Evolutionary conservation across 2,113 vertebrate species (phyloP), one percentile per base, ranked within the genome.

Genomic region (Rhinoderma darwinii): DNA sequence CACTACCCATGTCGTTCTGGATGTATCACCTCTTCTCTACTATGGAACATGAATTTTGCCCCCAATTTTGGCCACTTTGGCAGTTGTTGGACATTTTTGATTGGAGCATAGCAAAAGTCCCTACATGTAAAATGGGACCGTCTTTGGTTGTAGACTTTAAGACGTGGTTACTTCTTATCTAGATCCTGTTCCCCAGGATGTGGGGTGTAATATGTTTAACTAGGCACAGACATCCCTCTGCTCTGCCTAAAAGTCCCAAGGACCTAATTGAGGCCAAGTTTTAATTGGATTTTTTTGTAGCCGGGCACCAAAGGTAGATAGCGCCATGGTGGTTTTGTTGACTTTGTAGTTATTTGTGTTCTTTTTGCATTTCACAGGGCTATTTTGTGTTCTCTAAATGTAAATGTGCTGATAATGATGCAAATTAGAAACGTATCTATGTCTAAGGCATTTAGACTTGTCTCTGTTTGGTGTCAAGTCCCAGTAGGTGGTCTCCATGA

Each of bases 101-200:
- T n/a, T n/a, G n/a, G n/a, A n/a, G n/a, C n/a, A n/a, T n/a, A n/a
- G n/a, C n/a, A n/a, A n/a, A n/a, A n/a, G 22, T 54, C 51, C 51
- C 51, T 54, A 3, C 18, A 20, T 18, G 17, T 7, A 56, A 7
- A 56, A 18, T 18, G 3, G 11, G n/a, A n/a, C n/a, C n/a, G 18
- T 54, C 51, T 50, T 43, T 47, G n/a, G 74, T 17, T 44, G 39
- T 27, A 44, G 41, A 12, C 9, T 20, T 11, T 63, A 8, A 39
- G 32, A 59, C 32, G 20, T 61, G 35, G 56, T 39, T 39, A 25
- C 20, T 18, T 59, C 51, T 30, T 43, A n/a, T 81, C 78, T 59
- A 61, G 78, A 81, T 81, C 78, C 78, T 81, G 78, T 61, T 81
- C 0, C 37, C 37, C 35, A 81, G 78, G 78, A 81, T 81, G 78